Conservation (phyloP, 2,113 vertebrate genomes). For the Xiphophorus hellerii region DNA sequence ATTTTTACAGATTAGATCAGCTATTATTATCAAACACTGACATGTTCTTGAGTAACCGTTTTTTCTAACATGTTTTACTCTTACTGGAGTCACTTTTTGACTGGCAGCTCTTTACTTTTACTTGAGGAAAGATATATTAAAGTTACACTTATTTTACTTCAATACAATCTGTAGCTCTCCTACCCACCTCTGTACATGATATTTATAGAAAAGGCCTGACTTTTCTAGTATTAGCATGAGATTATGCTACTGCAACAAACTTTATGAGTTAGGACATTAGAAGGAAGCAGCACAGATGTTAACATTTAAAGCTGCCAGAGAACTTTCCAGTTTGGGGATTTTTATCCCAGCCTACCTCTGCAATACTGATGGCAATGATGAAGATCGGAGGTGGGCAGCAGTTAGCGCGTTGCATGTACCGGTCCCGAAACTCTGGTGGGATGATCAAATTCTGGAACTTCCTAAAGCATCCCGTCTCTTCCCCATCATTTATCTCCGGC, state of each 20-base stretch:
- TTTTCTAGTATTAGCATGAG: too few species aligned
- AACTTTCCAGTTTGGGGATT: conserved; percentile 1
- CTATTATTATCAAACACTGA: too few species aligned
- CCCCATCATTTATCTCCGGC: neutral
- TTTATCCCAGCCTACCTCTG: conserved; percentile 77
- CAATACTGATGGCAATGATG: conserved; percentile 87
- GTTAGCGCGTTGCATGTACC: conserved; percentile 85
- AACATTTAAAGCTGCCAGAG: neutral
- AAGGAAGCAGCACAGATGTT: neutral
- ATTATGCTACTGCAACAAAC: neutral
- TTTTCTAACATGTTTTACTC: too few species aligned
- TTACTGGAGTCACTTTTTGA: too few species aligned
- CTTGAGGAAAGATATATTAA: too few species aligned
- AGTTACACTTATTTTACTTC: too few species aligned
- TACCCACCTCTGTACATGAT: too few species aligned
- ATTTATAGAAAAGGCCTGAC: too few species aligned
- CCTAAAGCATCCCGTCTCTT: conserved; percentile 58
- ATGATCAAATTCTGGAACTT: conserved; percentile 82
- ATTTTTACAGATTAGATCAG: too few species aligned
- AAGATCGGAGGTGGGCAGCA: conserved; percentile 89
- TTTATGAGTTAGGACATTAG: conserved; percentile 30
- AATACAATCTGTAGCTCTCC: too few species aligned
- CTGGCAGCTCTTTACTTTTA: too few species aligned
- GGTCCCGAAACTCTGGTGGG: conserved; percentile 71
- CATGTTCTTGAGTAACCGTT: too few species aligned